Evolutionary conservation across 37 sponge, comb jelly and placozoan genomes (phyloP).

Genomic region (Eunapius fragilis): DNA sequence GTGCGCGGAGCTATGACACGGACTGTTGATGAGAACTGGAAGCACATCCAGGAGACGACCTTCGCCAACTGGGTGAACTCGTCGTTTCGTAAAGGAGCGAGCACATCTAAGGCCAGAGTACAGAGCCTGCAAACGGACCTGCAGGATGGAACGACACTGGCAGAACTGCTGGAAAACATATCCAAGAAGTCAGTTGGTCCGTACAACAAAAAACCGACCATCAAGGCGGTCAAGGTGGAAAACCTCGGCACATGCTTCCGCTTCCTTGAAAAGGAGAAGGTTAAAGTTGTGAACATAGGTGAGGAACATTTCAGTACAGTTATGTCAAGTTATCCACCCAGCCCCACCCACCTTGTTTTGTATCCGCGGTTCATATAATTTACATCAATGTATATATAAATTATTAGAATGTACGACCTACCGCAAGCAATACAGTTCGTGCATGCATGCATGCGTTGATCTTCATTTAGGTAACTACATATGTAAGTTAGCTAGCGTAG

Average conservation of each 20-base stretch:
- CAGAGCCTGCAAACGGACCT: slow-evolving; percentile 76
- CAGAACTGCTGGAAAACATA: slow-evolving; percentile 82
- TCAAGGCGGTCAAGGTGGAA: slow-evolving; percentile 72
- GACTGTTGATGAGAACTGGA: slow-evolving; percentile 80
- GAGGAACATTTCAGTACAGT: slow-evolving; percentile 4
- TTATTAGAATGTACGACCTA: no score
- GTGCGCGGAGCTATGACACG: slow-evolving; percentile 21
- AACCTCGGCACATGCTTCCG: slow-evolving; percentile 71
- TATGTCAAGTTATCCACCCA: no score
- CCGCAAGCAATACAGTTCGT: no score
- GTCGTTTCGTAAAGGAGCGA: slow-evolving; percentile 56
- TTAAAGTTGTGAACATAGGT: slow-evolving; percentile 91
- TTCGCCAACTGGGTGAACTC: slow-evolving; percentile 95
- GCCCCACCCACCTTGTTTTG: neutral
- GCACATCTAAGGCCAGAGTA: slow-evolving; percentile 47
- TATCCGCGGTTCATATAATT: neutral
- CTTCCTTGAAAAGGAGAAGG: slow-evolving; percentile 70
- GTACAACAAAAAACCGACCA: slow-evolving; percentile 58
- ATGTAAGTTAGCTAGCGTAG: no score
- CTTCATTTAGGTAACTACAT: no score
- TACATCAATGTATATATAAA: no score
- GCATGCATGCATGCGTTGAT: no score
- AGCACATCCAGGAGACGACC: slow-evolving; percentile 84
- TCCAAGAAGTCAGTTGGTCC: slow-evolving; percentile 17
- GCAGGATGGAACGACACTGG: slow-evolving; percentile 82